A percentile compares a stretch with the other conserved stretches of the same genome.
phyloP scores from a whole-genome alignment of 2,888 invertebrate species.

The Cheilosia scutellata region DNA sequence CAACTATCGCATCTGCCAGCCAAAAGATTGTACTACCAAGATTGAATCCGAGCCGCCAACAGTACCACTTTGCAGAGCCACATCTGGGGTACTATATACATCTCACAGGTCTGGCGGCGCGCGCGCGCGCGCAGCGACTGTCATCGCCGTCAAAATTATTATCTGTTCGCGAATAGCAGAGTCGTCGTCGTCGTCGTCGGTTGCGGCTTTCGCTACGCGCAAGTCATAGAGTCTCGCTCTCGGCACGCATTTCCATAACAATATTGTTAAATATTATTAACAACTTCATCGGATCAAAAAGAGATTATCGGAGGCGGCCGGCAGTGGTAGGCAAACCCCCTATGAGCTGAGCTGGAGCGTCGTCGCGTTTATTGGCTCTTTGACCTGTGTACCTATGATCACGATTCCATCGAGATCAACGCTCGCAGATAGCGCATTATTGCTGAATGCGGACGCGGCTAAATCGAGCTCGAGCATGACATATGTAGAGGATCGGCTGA shows the following conservation, averaged over 20 bases:
- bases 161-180: constrained; percentile 38
- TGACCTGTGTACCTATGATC: constrained; percentile 75
- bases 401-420: constrained; percentile 69
- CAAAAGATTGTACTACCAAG: constrained; percentile 65
- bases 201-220: constrained; percentile 48
- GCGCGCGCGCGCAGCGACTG: constrained; percentile 44
- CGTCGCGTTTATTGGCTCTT: constrained; percentile 70
- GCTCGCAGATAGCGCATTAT: constrained; percentile 62
- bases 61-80: constrained; percentile 57
- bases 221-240: constrained; percentile 41
- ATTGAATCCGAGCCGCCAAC: constrained; percentile 71
- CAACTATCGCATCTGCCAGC: constrained; percentile 53
- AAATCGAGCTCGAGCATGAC: constrained; percentile 67
- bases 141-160: constrained; percentile 72
- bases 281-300: constrained; percentile 76
- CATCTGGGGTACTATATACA: constrained; percentile 37
- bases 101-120: constrained; percentile 16
- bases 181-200: constrained; percentile 10
- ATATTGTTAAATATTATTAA: constrained; percentile 76
- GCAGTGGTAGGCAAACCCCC: constrained; percentile 51
- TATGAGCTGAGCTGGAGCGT: constrained; percentile 4
- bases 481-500: constrained; percentile 66
- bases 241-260: constrained; percentile 73
- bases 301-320: constrained; percentile 64
- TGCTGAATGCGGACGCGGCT: constrained; percentile 73